These are phyloP conservation scores for Triplophysa bombifrons DNA, from an alignment of 2,797 vertebrate species.

Conservation along the genomic window DNA sequence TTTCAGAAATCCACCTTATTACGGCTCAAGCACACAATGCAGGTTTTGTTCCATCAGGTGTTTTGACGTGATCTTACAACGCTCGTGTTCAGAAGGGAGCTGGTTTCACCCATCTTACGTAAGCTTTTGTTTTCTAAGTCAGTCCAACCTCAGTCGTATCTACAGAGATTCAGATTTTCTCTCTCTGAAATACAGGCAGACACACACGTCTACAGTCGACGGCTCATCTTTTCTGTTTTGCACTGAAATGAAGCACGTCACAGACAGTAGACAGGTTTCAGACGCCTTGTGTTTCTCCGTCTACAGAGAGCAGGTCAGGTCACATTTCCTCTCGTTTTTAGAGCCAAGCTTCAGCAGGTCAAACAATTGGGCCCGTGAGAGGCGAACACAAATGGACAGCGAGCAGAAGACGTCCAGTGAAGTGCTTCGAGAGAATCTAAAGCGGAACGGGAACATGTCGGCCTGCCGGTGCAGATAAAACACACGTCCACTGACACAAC, in stretches of 20 bases:
- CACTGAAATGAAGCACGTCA: not conserved
- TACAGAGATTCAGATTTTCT: not conserved
- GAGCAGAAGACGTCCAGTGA: slow-evolving; percentile 26
- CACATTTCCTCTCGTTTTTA: slow-evolving; percentile 29
- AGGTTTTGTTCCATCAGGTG: not conserved
- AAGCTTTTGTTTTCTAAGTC: not conserved
- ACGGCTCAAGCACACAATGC: not conserved
- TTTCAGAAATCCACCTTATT: not conserved
- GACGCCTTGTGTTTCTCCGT: not conserved
- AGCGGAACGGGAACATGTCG: slow-evolving; percentile 30
- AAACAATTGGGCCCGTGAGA: slow-evolving; percentile 48
- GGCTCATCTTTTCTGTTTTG: no score
- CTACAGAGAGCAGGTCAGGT: slow-evolving; percentile 10
- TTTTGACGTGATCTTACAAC: not conserved
- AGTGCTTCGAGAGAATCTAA: slow-evolving; percentile 45
- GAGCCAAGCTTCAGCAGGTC: slow-evolving; percentile 48
- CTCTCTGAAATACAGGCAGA: not conserved
- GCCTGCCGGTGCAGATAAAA: slow-evolving; percentile 47
- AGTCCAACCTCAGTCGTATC: no score
- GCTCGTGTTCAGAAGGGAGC: not conserved
- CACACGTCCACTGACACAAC: slow-evolving; percentile 37
- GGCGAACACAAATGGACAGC: slow-evolving; percentile 49
- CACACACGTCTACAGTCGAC: no score
- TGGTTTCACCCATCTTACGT: not conserved
- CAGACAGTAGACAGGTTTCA: not conserved